phyloP scores from a whole-genome alignment of 2,888 invertebrate genomes.

The Caenorhabditis sp. region DNA sequence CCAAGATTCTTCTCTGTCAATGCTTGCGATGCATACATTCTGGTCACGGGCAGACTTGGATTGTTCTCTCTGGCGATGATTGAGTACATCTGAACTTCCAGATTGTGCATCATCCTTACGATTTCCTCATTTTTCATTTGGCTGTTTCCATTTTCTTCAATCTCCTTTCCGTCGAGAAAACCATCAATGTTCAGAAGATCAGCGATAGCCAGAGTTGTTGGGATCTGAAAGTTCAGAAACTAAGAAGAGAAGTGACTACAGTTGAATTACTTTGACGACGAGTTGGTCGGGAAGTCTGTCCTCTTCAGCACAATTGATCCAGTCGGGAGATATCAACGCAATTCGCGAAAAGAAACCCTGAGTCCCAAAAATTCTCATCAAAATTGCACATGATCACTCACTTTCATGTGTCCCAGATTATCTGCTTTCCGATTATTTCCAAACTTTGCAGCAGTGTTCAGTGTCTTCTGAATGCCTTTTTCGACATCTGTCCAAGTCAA shows the following conservation, averaged over 20 bases:
- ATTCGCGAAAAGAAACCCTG: constrained; percentile 21
- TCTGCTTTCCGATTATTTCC: background rate
- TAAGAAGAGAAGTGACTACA: no score
- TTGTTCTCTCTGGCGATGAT: constrained; percentile 5
- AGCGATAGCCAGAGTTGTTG: background rate
- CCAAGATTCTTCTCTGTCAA: background rate
- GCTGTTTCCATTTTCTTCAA: no score
- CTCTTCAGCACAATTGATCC: background rate
- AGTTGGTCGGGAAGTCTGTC: background rate
- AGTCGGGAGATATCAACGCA: background rate
- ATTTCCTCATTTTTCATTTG: no score
- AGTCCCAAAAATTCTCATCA: no score
- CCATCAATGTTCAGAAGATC: background rate
- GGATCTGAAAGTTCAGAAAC: background rate
- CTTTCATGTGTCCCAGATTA: constrained; percentile 11
- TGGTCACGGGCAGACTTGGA: background rate
- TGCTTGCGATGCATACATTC: background rate
- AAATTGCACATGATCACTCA: background rate
- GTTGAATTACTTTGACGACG: background rate
- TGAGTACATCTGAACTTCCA: constrained; percentile 18
- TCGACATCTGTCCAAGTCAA: constrained; percentile 12
- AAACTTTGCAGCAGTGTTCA: background rate
- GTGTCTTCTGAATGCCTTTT: constrained; percentile 2
- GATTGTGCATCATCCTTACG: background rate
- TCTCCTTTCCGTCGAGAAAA: background rate